Base-by-base conservation (phyloP, 1,140 invertebrate genomes). In the Drosophila ananassae region DNA sequence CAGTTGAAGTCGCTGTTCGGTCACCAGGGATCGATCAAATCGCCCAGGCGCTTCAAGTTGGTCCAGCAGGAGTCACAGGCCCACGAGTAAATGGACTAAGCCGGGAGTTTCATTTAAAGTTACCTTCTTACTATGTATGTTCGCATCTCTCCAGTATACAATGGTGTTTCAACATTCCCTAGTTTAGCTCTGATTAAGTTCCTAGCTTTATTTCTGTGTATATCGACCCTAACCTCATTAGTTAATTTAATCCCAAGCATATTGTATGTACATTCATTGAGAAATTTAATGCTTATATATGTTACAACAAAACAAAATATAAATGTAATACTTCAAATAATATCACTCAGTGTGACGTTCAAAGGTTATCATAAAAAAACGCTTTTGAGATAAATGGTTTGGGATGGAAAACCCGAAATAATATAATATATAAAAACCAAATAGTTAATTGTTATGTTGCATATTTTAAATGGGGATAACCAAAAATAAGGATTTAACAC, bases 61-160 rank as follows among this genome's bases (percentile, higher is more conserved):
- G 97, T 98, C 22, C 96, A 97, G 90, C 96, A 97, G 92, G 96
- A 98, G 92, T 97, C 96, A 3, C 96, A 97, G 92, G 97, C 95
- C 66, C 97, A 97, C 82, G 97, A 98, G 89, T 97, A 97, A 54
- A 32, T 28, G 22, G 51, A 13, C 10, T 46, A 2, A 28, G 44
- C 53, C 3, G 28, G 17, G 21, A 58, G 39, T 73, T 58, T 61
- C 17, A 50, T 59, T 68, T 62, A 39, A 69, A 60, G 51, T 48
- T 74, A 60, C 55, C 62, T 71, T 67, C 63, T 53, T 37, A 44
- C 10, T 34, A 50, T 41, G 13, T 28, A 37, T 58, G 44, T 47
- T 53, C 68, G 46, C 59, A 68, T 73, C 50, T 73, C 59, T 69
- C 60, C 77, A 84, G 82, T 83, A 84, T 83, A 79, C 66, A 48